Evolutionary conservation across 2,113 vertebrate species (phyloP).

Genomic region (Melospiza melodia): DNA sequence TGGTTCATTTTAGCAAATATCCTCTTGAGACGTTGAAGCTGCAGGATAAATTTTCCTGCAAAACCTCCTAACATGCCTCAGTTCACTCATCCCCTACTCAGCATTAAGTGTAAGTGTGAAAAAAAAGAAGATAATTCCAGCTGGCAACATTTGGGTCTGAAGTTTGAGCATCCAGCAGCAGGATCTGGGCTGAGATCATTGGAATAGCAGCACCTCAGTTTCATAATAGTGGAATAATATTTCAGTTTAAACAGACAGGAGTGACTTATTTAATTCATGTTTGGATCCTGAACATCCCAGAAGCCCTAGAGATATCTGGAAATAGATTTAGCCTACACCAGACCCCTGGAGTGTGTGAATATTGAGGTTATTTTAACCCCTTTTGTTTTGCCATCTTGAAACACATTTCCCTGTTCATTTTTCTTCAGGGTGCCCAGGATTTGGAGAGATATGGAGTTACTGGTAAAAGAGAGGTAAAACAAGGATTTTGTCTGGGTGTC

Average conservation of each 20-base stretch:
- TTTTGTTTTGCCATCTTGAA: background rate
- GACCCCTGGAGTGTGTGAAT: background rate
- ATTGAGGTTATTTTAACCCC: background rate
- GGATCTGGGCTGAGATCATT: background rate
- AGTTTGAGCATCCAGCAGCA: background rate
- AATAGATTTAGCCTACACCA: background rate
- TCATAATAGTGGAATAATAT: background rate
- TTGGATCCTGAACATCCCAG: background rate
- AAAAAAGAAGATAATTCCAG: background rate
- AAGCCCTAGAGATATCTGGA: background rate
- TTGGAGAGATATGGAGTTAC: conserved; percentile 78
- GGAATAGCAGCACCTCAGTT: background rate
- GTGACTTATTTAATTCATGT: background rate
- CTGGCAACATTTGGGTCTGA: background rate
- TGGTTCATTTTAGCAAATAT: background rate
- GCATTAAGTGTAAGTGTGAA: background rate
- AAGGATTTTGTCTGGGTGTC: conserved; percentile 65
- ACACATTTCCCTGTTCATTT: background rate
- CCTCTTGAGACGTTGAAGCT: background rate
- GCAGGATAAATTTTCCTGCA: background rate
- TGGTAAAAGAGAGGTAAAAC: conserved; percentile 67
- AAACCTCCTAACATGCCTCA: background rate
- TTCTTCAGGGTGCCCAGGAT: conserved; percentile 70
- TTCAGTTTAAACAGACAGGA: background rate
- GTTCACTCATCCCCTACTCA: background rate